Evolutionary conservation across 2,113 vertebrate genomes (phyloP), one percentile per base, ranked within the genome.

Genomic region (Carassius auratus): DNA sequence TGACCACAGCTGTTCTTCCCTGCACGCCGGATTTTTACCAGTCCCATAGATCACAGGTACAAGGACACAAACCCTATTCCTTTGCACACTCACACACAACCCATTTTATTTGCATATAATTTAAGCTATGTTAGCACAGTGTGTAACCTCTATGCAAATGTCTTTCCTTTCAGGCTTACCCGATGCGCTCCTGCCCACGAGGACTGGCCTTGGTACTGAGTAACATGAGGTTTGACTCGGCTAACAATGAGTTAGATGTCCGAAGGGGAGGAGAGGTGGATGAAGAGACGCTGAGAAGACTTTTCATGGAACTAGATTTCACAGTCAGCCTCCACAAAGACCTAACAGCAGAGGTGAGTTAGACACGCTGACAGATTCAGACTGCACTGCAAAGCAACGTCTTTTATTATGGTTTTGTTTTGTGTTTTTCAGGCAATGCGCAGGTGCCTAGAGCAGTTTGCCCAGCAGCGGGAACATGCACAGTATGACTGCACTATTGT

Each of bases 211-310:
- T 99, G 87, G 95, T 99, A 81, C 94, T 99, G 87, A 99, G 98
- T 89, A 99, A 99, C 0, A 93, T 97, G 88, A 93, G 64, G 64
- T 99, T 99, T 91, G 94, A 94, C 61, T 88, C 92, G 0, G 90
- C 94, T 75, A 93, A 95, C 4, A 76, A 90, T 15, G 97, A 98
- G 23, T 93, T 99, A 85, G 97, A 97, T 55, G 93, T 94, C 13
- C 96, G 98, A 2, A 91, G 96, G 2, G 98, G 98, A 3, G 98
- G 98, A 0, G 95, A 98, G 15, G 97, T 98, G 89, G 98, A 99
- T 85, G 95, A 96, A 7, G 92, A 91, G 84, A 93, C 95, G 9
- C 93, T 99, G 10, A 92, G 96, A 74, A 91, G 91, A 86, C 95
- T 99, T 36, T 97, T 99, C 86, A 94, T 92, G n/a, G 95, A 96